Evolutionary conservation across 2,113 vertebrate species (phyloP).

Genomic region (Motacilla alba): DNA sequence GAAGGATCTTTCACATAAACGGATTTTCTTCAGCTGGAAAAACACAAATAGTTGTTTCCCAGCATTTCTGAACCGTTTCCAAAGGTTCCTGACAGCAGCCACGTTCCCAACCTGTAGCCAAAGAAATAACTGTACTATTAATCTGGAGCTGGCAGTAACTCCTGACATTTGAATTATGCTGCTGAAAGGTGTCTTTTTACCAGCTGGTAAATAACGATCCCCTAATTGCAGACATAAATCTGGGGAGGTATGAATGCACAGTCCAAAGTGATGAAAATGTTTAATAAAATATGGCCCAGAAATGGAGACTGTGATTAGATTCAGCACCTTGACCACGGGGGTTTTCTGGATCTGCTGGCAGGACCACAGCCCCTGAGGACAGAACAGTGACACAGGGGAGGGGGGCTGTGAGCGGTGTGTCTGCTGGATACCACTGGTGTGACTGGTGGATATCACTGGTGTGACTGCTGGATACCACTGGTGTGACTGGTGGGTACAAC

Average conservation of each 20-base stretch:
- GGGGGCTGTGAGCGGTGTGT: too few relatives aligned
- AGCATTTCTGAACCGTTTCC: neutral
- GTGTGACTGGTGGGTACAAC: too few relatives aligned
- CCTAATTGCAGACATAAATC: conserved; percentile 75
- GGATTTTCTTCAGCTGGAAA: neutral
- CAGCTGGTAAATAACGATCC: conserved; percentile 67
- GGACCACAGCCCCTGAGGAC: neutral
- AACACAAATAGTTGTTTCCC: neutral
- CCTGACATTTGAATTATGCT: conserved; percentile 44
- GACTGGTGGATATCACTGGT: too few relatives aligned
- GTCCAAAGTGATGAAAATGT: conserved; percentile 65
- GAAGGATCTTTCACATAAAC: neutral
- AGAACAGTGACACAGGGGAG: neutral
- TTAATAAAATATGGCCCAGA: conserved; percentile 63
- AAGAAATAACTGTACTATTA: conserved; percentile 18
- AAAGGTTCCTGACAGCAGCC: neutral
- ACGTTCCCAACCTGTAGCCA: neutral
- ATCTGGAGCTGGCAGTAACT: conserved; percentile 50
- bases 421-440: too few relatives aligned
- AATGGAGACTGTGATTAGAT: conserved; percentile 12
- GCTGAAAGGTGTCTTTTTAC: conserved; percentile 51
- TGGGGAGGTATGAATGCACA: neutral
- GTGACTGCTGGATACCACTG: too few relatives aligned
- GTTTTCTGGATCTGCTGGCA: neutral
- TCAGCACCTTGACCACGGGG: neutral